These are phyloP conservation scores for Lacerta viridis DNA, from an alignment of 2,797 vertebrate genomes.

Conservation along the genomic window DNA sequence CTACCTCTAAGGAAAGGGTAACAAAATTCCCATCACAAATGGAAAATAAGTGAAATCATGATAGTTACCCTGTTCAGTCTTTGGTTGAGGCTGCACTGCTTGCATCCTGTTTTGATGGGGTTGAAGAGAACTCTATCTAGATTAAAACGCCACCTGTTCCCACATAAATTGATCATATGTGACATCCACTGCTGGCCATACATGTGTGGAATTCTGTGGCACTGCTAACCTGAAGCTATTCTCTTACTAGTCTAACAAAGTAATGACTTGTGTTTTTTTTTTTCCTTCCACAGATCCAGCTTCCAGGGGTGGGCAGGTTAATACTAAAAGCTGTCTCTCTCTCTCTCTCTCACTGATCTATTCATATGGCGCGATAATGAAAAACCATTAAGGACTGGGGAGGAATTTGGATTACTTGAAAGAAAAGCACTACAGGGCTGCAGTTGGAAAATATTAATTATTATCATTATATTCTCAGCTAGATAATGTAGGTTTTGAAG, in stretches of 20 bases:
- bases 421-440: conserved; percentile 22
- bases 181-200: no score
- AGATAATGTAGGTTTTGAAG: neutral
- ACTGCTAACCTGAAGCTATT: neutral
- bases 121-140: neutral
- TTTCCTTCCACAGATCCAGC: neutral
- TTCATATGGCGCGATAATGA: neutral
- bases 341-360: conserved; percentile 5
- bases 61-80: neutral
- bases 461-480: conserved; percentile 3
- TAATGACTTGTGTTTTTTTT: neutral
- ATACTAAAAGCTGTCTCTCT: neutral
- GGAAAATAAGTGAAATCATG: neutral
- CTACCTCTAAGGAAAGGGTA: neutral
- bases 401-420: neutral
- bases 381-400: conserved; percentile 14
- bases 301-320: conserved; percentile 1
- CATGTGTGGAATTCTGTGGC: neutral
- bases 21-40: neutral
- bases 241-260: neutral
- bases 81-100: neutral
- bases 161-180: neutral
- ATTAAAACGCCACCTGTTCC: neutral
- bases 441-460: conserved; percentile 11
- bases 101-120: neutral